Evolutionary conservation across 2,888 invertebrate species (phyloP), one percentile per base, ranked within the genome.

Genomic region (Trichogramma evanescens): DNA sequence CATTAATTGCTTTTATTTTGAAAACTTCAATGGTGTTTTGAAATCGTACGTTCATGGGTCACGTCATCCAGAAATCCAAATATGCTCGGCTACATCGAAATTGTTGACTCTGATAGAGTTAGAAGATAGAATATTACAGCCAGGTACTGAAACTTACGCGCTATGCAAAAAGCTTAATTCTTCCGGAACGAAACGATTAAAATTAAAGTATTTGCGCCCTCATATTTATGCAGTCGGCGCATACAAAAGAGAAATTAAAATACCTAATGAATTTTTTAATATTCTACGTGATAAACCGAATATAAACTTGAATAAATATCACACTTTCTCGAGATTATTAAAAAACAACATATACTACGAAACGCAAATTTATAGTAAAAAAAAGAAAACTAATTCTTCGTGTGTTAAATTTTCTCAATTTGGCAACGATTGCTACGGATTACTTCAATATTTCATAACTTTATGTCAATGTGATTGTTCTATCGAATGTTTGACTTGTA

Each of bases 1-100:
- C 40, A 64, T 61, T 4, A 62, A 62, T 2, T 69, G 66, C 50
- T 67, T 64, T 53, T 53, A 65, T 4, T 68, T 61, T 52, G 68
- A 68, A 53, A 58, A 63, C 53, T 10, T 66, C 5, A 67, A 68
- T 58, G 66, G 65, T n/a, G 55, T 62, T 10, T 54, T 66, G 6
- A 64, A 61, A 54, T 60, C 52, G 48, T 54, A 63, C 8, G 63
- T 66, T 13, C 66, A 66, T 57, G 64, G 67, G 6, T 44, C 50
- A 9, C 53, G 54, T 26, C 38, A 54, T 50, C 41, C 61, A 1
- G 61, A 61, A 43, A 13, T 61, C 8, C 58, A 57, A 51, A 61
- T 61, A 6, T 9, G 10, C 26, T 54, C 42, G 4, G 3, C 58
- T 6, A 9, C 54, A 7, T 57, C 61, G 4, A 26, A 41, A 4